Percentiles rank a stretch among this genome's conserved stretches.
Evolutionary conservation across 2,888 invertebrate genomes (phyloP).

Genomic region (Carterocephalus palaemon): DNA sequence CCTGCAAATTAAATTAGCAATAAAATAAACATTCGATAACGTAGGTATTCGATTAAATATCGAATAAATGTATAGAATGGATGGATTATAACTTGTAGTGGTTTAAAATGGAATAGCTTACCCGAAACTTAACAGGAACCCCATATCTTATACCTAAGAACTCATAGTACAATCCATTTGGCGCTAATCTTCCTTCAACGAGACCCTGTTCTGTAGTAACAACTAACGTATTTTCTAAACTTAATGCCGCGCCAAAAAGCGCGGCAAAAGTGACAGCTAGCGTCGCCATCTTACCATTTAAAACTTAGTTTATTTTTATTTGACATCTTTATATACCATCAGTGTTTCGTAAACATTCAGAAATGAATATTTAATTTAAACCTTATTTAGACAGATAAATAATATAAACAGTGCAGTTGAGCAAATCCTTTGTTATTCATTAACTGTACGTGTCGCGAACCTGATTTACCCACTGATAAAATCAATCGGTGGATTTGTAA

Average conservation of each 20-base stretch:
- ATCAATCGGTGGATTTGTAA: conserved; percentile 10
- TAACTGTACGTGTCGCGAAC: conserved; percentile 14
- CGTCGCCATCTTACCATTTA: conserved; percentile 21
- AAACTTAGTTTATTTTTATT: conserved; percentile 16
- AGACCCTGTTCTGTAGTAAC: conserved; percentile 60
- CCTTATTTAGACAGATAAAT: background rate
- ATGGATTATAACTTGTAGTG: too few species aligned
- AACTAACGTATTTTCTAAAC: conserved; percentile 45
- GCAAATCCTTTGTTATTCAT: conserved; percentile 7
- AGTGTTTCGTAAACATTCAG: conserved; percentile 12
- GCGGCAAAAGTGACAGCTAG: conserved; percentile 37
- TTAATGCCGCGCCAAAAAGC: conserved; percentile 35
- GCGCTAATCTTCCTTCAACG: conserved; percentile 56
- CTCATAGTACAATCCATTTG: conserved; percentile 57
- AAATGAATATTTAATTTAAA: background rate
- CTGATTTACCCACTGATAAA: conserved; percentile 9
- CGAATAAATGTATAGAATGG: background rate
- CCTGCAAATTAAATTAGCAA: conserved; percentile 47
- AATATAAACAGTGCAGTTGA: background rate
- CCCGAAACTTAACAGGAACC: conserved; percentile 55
- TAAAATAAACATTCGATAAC: background rate
- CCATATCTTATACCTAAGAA: conserved; percentile 64
- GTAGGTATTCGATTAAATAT: background rate
- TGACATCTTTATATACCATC: conserved; percentile 24
- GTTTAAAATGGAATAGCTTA: too few species aligned